Evolutionary conservation across 2,888 invertebrate genomes (phyloP).

Genomic region (Asteroscopus sphinx): DNA sequence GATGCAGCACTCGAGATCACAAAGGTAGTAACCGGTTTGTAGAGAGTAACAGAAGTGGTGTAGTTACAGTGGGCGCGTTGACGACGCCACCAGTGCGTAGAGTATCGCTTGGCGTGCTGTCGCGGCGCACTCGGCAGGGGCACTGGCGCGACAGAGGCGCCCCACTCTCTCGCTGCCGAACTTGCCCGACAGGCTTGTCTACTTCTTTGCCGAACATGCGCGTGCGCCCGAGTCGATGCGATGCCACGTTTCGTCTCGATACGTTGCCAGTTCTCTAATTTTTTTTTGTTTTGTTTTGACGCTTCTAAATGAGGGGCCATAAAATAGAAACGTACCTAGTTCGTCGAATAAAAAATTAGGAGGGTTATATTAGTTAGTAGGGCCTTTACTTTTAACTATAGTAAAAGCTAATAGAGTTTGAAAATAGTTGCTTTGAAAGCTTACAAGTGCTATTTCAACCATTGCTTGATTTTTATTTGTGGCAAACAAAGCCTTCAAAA

Average conservation of each 20-base stretch:
- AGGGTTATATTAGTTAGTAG: constrained; percentile 51
- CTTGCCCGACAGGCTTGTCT: constrained; percentile 82
- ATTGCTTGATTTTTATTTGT: not conserved
- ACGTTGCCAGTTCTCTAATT: constrained; percentile 80
- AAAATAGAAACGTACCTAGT: constrained; percentile 82
- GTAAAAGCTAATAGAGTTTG: constrained; percentile 11
- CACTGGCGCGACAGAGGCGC: constrained; percentile 79
- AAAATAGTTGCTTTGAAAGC: not conserved
- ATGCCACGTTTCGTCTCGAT: constrained; percentile 79
- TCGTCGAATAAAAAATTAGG: constrained; percentile 67
- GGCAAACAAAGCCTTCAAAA: not conserved
- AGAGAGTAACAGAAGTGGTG: constrained; percentile 76
- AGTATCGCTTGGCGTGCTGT: constrained; percentile 70
- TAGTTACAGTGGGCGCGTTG: constrained; percentile 67
- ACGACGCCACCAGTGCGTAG: constrained; percentile 54
- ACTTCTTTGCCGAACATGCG: constrained; percentile 76
- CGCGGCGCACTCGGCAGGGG: constrained; percentile 77
- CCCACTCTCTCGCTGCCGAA: constrained; percentile 75
- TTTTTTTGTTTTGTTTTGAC: constrained; percentile 86
- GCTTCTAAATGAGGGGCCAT: constrained; percentile 85
- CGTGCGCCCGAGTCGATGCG: constrained; percentile 86
- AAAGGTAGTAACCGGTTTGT: constrained; percentile 83
- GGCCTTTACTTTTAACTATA: constrained; percentile 17
- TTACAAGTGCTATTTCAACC: not conserved
- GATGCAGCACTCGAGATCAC: constrained; percentile 76